Conservation (phyloP, 2,888 invertebrate species). For the Dynastes tityus region DNA sequence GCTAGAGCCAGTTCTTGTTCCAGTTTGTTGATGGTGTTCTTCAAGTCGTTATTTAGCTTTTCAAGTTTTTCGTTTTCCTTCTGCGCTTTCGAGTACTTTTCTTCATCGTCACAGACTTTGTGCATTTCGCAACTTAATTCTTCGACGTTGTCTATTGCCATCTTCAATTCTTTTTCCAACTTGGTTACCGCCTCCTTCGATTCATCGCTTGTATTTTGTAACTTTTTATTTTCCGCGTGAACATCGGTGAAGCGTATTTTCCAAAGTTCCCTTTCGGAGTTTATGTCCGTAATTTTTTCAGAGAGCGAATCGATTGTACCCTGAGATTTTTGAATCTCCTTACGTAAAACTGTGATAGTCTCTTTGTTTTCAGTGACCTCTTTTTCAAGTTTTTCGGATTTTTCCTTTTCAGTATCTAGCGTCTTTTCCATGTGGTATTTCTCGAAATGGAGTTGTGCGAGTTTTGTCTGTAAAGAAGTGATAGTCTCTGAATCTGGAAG, state of each 20-base stretch:
- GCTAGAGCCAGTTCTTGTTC: slow-evolving; percentile 25
- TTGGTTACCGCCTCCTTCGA: slow-evolving; percentile 14
- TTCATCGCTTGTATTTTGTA: slow-evolving; percentile 34
- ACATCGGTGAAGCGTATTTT: slow-evolving; percentile 47
- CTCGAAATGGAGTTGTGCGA: slow-evolving; percentile 42
- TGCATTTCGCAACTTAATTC: slow-evolving; percentile 8
- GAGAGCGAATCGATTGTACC: slow-evolving; percentile 18
- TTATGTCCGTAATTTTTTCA: not conserved
- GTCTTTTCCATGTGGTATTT: slow-evolving; percentile 40
- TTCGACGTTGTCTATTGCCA: slow-evolving; percentile 21
- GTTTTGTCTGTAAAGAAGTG: slow-evolving; percentile 20
- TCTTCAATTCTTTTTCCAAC: slow-evolving; percentile 25
- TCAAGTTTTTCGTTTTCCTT: slow-evolving; percentile 13
- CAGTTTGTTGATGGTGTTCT: slow-evolving; percentile 13
- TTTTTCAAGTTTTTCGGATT: slow-evolving; percentile 24
- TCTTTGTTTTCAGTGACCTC: slow-evolving; percentile 12
- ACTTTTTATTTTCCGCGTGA: slow-evolving; percentile 43
- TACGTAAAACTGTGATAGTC: slow-evolving; percentile 33
- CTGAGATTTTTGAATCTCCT: slow-evolving; percentile 31
- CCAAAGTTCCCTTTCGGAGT: slow-evolving; percentile 49
- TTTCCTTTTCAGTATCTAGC: slow-evolving; percentile 25
- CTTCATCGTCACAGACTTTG: not conserved
- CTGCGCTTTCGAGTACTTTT: not conserved
- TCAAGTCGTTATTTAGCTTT: slow-evolving; percentile 21
- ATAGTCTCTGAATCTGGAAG: slow-evolving; percentile 46